Conservation (phyloP, 2,888 invertebrate genomes). For the Eulithis testata region DNA sequence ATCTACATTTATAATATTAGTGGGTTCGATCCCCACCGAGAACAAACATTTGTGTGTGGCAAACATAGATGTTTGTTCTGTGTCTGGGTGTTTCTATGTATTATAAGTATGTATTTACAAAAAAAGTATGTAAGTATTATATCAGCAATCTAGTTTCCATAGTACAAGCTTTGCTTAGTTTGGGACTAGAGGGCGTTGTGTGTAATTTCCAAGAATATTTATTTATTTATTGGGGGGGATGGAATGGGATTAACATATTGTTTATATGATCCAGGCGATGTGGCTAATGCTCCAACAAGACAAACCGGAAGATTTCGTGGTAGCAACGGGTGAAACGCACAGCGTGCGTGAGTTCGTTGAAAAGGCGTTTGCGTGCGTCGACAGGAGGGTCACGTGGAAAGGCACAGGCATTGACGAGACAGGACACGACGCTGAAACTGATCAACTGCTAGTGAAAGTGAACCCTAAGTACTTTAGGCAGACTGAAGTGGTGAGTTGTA, state of each 20-base stretch:
- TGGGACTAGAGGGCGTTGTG: no score
- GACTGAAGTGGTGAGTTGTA: slow-evolving; percentile 94
- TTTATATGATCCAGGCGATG: slow-evolving; percentile 90
- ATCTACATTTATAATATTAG: no score
- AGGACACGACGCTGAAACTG: slow-evolving; percentile 87
- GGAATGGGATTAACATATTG: not conserved
- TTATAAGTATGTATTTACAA: no score
- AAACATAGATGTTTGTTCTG: no score
- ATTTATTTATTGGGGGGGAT: no score
- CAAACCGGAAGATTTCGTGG: slow-evolving; percentile 97
- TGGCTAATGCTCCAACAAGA: slow-evolving; percentile 99
- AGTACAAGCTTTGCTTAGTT: no score
- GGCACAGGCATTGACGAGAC: slow-evolving; percentile 93
- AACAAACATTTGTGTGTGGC: no score
- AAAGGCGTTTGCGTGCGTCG: slow-evolving; percentile 93
- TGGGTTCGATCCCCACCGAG: no score
- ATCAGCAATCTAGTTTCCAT: no score
- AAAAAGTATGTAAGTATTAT: no score
- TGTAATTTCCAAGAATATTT: no score
- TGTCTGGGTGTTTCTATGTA: no score
- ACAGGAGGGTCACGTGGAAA: slow-evolving; percentile 89
- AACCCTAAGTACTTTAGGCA: slow-evolving; percentile 98
- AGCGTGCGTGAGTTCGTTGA: slow-evolving; percentile 99
- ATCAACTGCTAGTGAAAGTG: slow-evolving; percentile 91
- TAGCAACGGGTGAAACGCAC: slow-evolving; percentile 97